Evolutionary conservation across 1,140 invertebrate genomes (phyloP), one percentile per base, ranked within the genome.

Genomic region (Apis laboriosa): DNA sequence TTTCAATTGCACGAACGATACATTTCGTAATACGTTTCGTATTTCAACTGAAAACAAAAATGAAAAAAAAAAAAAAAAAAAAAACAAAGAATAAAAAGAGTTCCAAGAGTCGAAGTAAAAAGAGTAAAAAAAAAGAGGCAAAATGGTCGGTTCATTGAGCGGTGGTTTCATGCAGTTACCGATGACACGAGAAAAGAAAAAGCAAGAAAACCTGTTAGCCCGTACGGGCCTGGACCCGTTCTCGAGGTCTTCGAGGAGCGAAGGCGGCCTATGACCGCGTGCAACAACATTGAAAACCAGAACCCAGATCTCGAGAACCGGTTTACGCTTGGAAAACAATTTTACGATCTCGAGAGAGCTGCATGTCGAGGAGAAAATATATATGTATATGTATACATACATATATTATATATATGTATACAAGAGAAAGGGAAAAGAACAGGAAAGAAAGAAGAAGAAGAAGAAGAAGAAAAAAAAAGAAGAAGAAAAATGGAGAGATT

Each of bases 281-380:
- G 91, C 92, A 93, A 93, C 91, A 93, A 93, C 92, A 85, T 86
- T 90, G 91, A 90, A 93, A 92, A 93, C 92, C 90, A 93, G 91
- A 93, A 91, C 92, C 88, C 90, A 89, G 91, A 90, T 91, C 91
- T 90, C 67, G 66, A 75, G 88, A 92, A 93, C 92, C 92, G 92
- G 92, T 93, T 93, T 71, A 70, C 80, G 87, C 86, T 88, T 92
- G 91, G 89, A 93, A 93, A 93, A 93, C 90, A 92, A 94, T 93
- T 93, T 93, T 92, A 92, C 91, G 89, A 92, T 90, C 86, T 88
- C 88, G 91, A 76, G 85, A 86, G 84, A 91, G 80, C 85, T 15
- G 58, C 34, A 71, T 67, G 49, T 58, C 15, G 21, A 34, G 55
- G 53, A 43, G 66, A 24, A 34, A 43, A 73, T 4, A 9, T 17